Evolutionary conservation across 2,797 vertebrate genomes (phyloP).

Genomic region (Lutjanus argentimaculatus): DNA sequence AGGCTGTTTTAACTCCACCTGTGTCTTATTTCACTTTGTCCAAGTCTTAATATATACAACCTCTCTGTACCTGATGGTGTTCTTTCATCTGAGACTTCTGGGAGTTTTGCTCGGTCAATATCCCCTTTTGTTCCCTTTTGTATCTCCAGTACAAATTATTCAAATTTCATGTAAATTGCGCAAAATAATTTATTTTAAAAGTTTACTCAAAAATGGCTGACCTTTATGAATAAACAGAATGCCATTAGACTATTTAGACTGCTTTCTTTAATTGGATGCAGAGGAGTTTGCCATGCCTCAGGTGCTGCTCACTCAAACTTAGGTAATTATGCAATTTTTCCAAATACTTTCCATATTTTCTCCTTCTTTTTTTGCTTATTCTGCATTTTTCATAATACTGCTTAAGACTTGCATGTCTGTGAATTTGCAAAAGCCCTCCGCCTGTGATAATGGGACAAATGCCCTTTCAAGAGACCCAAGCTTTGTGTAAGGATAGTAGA

Average conservation of each 20-base stretch:
- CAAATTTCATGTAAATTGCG: slow-evolving; percentile 55
- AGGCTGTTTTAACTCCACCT: slow-evolving; percentile 43
- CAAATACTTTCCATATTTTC: slow-evolving; percentile 18
- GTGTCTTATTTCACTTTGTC: slow-evolving; percentile 14
- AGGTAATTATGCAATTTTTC: slow-evolving; percentile 43
- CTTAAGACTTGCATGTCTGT: slow-evolving; percentile 14
- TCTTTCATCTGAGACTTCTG: slow-evolving; percentile 16
- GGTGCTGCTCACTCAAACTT: slow-evolving; percentile 54
- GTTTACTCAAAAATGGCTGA: slow-evolving; percentile 49
- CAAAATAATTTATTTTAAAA: slow-evolving; percentile 36
- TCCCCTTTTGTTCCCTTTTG: slow-evolving; percentile 3
- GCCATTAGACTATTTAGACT: slow-evolving; percentile 49
- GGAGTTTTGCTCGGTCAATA: slow-evolving; percentile 13
- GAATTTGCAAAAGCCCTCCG: slow-evolving; percentile 1
- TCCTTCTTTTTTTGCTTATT: slow-evolving; percentile 30
- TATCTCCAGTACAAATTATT: slow-evolving; percentile 40
- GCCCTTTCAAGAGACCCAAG: slow-evolving; percentile 44
- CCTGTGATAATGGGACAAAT: slow-evolving; percentile 42
- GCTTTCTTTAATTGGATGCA: slow-evolving; percentile 55
- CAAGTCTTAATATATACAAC: slow-evolving; percentile 27
- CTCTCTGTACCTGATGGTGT: not conserved
- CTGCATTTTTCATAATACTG: slow-evolving; percentile 36
- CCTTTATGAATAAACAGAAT: slow-evolving; percentile 63
- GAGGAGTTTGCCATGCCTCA: slow-evolving; percentile 38
- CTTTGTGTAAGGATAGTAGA: slow-evolving; percentile 29